Evolutionary conservation across 1,140 invertebrate genomes (phyloP).

Genomic region (honey bee (Apis mellifera)): Amel_HAv3.1 CM009941.2:278501-279000

Average conservation of each 20-base stretch:
- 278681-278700: not conserved
- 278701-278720: not conserved
- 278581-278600: too few species aligned
- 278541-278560: constrained; percentile 19
- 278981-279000: constrained; percentile 3
- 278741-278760: constrained; percentile 17
- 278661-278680: too few species aligned
- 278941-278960: not conserved
- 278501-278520: constrained; percentile 34
- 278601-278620: too few species aligned
- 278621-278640: too few species aligned
- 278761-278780: not conserved
- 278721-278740: not conserved
- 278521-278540: constrained; percentile 15
- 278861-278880: not conserved
- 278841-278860: not conserved
- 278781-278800: constrained; percentile 15
- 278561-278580: constrained; percentile 8
- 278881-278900: not conserved
- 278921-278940: not conserved
- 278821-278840: not conserved
- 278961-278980: not conserved
- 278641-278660: too few species aligned
- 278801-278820: constrained; percentile 18
- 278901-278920: not conserved